phyloP scores from a whole-genome alignment of 1,140 invertebrate genomes.

The Megalonaias nervosa region DNA sequence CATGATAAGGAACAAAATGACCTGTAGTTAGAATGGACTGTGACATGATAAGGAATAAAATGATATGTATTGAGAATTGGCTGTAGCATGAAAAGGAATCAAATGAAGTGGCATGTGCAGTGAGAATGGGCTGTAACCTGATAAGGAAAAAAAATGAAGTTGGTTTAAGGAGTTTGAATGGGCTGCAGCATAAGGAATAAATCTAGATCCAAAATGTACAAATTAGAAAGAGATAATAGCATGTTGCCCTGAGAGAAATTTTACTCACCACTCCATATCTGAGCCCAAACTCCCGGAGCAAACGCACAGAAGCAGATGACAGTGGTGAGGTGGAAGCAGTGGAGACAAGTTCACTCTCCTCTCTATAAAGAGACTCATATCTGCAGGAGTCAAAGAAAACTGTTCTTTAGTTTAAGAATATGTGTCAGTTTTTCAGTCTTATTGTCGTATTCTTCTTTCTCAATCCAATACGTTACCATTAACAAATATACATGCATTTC shows the following conservation, averaged over 20 bases:
- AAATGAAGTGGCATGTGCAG: too few species aligned
- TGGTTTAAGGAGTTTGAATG: background rate
- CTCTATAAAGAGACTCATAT: conserved; percentile 56
- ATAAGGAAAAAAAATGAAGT: too few species aligned
- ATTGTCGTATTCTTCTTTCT: too few species aligned
- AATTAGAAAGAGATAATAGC: background rate
- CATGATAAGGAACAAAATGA: too few species aligned
- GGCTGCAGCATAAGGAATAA: background rate
- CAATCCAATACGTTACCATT: too few species aligned
- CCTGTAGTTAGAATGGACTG: background rate
- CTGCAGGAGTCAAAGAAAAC: conserved; percentile 24
- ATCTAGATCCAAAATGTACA: background rate
- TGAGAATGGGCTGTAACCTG: too few species aligned
- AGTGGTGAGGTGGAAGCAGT: conserved; percentile 38
- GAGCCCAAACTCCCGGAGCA: conserved; percentile 61
- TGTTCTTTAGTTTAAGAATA: too few species aligned
- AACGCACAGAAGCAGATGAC: conserved; percentile 55
- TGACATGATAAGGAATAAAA: background rate
- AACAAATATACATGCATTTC: background rate
- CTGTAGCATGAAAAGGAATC: too few species aligned
- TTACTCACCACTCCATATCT: conserved; percentile 64
- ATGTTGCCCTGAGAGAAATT: background rate
- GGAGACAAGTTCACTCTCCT: conserved; percentile 35
- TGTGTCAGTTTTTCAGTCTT: background rate
- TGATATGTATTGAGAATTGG: too few species aligned